Base-by-base conservation (phyloP, 2,888 invertebrate genomes). In the Synanthedon vespiformis region DNA sequence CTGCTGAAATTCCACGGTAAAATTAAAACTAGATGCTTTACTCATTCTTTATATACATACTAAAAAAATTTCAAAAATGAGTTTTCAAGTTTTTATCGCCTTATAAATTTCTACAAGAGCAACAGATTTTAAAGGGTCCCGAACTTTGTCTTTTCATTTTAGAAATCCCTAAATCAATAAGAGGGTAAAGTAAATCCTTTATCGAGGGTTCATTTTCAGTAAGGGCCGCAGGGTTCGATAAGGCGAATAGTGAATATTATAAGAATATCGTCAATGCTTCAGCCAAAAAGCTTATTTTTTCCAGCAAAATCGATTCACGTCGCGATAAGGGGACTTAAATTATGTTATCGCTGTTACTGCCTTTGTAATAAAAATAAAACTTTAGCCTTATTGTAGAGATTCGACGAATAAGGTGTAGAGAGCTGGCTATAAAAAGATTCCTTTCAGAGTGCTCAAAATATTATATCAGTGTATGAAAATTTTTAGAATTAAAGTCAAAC, bases 1-100 rank as follows among this genome's bases (percentile, higher is more conserved):
- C 90, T 53, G 70, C 87, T 40, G 91, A 92, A 66, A 89, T 94
- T 51, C 93, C 93, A 2, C 88, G 89, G 57, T 72, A 67, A 72
- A n/a, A 53, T 50, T 6, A 11, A 40, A 34, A 40, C 18, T 22
- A 22, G 47, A 47, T 48, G 47, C 48, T 10, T 13, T 48, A 47
- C 51, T 52, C 54, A 14, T 44, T 44, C 14, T 44, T 44, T 44
- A 13, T 16, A 16, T 16, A 16, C 16, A 1, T 16, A 2, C 13
- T n/a, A 13, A 10, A 13, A 14, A 44, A 44, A 13, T 44, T 8
- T 34, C 10, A 34, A 34, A 10, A 34, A 2, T 1, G 4, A 27
- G 8, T 54, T 44, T 6, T 12, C 44, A 6, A n/a, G 8, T 44
- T 44, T 44, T 44, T 44, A 44, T 44, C 13, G 10, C n/a, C 44